These are phyloP conservation scores for Bombus soroeensis DNA, from an alignment of 1,140 invertebrate species.

Conservation along the genomic window DNA sequence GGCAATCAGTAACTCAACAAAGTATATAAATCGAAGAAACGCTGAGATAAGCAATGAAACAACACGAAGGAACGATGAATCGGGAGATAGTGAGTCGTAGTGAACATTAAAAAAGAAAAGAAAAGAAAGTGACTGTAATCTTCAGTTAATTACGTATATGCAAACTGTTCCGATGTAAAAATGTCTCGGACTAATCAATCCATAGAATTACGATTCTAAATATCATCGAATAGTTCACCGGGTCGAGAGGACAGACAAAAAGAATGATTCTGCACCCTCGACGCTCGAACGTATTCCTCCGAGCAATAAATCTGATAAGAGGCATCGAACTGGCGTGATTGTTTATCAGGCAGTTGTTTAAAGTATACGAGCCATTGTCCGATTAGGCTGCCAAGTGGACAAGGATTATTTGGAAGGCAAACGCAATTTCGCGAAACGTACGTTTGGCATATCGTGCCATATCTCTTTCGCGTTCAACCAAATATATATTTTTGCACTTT, in stretches of 20 bases:
- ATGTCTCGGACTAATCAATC: not conserved
- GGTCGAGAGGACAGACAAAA: not conserved
- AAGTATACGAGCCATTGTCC: slow-evolving; percentile 54
- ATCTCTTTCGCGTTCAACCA: not conserved
- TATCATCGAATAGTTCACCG: not conserved
- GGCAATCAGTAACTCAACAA: not conserved
- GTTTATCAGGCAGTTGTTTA: slow-evolving; percentile 59
- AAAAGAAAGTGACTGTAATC: not conserved
- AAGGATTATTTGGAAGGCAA: slow-evolving; percentile 46
- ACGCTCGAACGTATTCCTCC: not conserved
- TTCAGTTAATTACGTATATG: not conserved
- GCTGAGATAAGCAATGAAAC: not conserved
- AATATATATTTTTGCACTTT: not conserved
- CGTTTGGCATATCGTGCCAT: not conserved
- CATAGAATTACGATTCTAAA: not conserved
- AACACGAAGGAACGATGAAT: too few species aligned
- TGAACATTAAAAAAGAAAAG: too few species aligned
- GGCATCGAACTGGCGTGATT: slow-evolving; percentile 19
- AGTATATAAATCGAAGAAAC: not conserved
- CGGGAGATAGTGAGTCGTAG: too few species aligned
- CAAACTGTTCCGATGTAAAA: not conserved
- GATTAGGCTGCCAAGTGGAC: slow-evolving; percentile 48
- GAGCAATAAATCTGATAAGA: slow-evolving; percentile 57
- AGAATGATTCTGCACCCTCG: not conserved
- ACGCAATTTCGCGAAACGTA: slow-evolving; percentile 14